A percentile compares a stretch with the other conserved stretches of the same genome.
These are phyloP conservation scores for Andinoacara biseriatus DNA, from an alignment of 2,113 vertebrate species.

Conservation along the genomic window DNA sequence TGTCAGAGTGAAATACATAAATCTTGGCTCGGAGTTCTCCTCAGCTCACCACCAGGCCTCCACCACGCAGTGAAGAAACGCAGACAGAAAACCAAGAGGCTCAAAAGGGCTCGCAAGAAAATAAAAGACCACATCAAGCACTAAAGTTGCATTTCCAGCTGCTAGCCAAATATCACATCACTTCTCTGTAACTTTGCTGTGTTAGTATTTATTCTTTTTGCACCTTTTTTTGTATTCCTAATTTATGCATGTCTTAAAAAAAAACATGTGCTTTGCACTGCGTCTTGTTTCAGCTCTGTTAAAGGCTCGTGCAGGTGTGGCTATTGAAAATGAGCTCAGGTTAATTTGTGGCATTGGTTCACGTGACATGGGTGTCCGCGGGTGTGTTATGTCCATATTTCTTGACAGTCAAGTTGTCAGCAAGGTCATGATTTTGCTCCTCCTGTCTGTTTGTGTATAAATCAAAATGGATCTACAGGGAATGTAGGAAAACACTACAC, in stretches of 20 bases:
- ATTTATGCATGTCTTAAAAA: background rate
- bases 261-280: background rate
- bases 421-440: constrained; percentile 42
- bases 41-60: background rate
- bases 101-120: background rate
- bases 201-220: background rate
- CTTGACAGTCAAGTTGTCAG: background rate
- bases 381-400: background rate
- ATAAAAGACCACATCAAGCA: background rate
- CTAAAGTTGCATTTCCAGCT: background rate
- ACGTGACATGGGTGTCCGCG: background rate
- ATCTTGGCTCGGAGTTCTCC: background rate
- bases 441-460: constrained; percentile 6
- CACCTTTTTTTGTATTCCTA: background rate
- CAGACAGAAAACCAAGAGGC: background rate
- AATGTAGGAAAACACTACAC: background rate
- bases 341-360: background rate
- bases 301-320: background rate
- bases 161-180: background rate
- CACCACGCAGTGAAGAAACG: background rate
- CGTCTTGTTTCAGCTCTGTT: background rate
- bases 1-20: background rate
- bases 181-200: background rate
- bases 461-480: background rate
- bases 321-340: background rate